Percentiles rank a stretch among this genome's conserved stretches.
Conservation (phyloP, 2,113 vertebrate species). For the Amphiprion percula region DNA sequence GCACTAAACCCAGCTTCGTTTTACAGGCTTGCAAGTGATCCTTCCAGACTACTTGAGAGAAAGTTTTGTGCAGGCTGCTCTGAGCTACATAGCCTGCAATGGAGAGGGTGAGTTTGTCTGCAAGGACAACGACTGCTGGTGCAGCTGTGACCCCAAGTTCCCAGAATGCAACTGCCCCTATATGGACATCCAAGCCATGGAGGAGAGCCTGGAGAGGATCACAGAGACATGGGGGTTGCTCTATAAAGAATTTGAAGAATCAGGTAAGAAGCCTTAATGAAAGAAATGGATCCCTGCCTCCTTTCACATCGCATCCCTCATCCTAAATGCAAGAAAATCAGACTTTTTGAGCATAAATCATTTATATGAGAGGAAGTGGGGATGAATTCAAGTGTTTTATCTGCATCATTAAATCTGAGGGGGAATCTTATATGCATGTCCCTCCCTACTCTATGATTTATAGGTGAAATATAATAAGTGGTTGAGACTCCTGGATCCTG, state of each 20-base stretch:
- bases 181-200: conserved; percentile 98
- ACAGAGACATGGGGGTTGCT: conserved; percentile 92
- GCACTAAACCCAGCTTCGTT: conserved; percentile 36
- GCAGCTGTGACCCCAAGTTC: conserved; percentile 91
- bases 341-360: conserved; percentile 49
- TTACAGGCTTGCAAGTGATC: conserved; percentile 93
- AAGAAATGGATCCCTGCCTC: conserved; percentile 18
- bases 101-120: conserved; percentile 96
- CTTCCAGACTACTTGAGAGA: conserved; percentile 95
- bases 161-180: conserved; percentile 98
- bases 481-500: conserved; percentile 44
- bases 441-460: conserved; percentile 56
- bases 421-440: conserved; percentile 33
- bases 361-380: conserved; percentile 33
- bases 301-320: conserved; percentile 7
- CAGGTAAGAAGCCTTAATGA: conserved; percentile 82
- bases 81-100: conserved; percentile 97
- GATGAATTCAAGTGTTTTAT: conserved; percentile 60
- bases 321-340: conserved; percentile 33
- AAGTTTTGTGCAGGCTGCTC: conserved; percentile 93
- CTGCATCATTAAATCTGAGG: conserved; percentile 52
- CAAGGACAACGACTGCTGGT: conserved; percentile 96
- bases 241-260: conserved; percentile 95
- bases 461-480: conserved; percentile 41
- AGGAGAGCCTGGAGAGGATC: conserved; percentile 93